Percentiles rank a stretch among this genome's conserved stretches.
These are phyloP conservation scores for Clunio marinus DNA, from an alignment of 2,888 invertebrate genomes.

Conservation along the genomic window DNA sequence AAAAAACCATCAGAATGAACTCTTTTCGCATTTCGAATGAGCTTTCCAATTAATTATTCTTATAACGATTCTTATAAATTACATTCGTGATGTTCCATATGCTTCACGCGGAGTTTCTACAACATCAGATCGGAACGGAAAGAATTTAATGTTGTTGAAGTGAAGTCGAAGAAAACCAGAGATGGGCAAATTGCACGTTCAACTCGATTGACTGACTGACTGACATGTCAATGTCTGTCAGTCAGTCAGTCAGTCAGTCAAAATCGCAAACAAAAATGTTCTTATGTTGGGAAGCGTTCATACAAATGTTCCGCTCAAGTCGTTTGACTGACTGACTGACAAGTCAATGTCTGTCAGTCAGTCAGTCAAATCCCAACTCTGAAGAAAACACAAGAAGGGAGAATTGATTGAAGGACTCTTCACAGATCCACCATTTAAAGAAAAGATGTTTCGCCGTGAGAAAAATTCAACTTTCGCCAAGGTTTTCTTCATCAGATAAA, in stretches of 20 bases:
- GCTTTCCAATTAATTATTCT: conserved; percentile 30
- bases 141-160: too few relatives aligned
- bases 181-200: too few relatives aligned
- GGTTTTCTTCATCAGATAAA: too few relatives aligned
- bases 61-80: not conserved
- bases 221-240: not conserved
- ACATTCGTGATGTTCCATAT: too few relatives aligned
- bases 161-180: not conserved
- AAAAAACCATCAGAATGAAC: conserved; percentile 16
- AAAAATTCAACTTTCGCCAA: conserved; percentile 22
- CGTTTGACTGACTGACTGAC: too few relatives aligned
- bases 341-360: too few relatives aligned
- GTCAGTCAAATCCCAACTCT: too few relatives aligned
- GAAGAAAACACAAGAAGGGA: too few relatives aligned
- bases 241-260: not conserved
- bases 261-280: conserved; percentile 16
- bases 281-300: too few relatives aligned
- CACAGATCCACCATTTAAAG: conserved; percentile 32
- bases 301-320: too few relatives aligned
- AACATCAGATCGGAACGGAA: not conserved
- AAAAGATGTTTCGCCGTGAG: conserved; percentile 25
- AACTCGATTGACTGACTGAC: too few relatives aligned
- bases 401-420: conserved; percentile 37
- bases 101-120: too few relatives aligned
- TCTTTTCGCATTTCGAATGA: not conserved